phyloP scores from a whole-genome alignment of 2,888 invertebrate species.

The Drosophila demipolita region DNA sequence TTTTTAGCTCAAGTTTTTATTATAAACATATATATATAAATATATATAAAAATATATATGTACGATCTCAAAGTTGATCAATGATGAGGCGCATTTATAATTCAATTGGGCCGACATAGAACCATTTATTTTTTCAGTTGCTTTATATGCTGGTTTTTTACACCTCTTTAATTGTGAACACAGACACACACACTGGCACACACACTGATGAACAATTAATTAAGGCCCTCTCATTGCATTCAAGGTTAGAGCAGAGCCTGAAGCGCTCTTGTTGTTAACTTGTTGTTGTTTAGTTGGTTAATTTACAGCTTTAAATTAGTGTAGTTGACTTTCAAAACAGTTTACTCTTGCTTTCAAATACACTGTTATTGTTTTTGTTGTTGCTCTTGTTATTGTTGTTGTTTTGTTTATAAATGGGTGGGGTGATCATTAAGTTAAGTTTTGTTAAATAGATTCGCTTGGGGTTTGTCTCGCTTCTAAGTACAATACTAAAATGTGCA shows the following conservation, averaged over 20 bases:
- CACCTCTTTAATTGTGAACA: slow-evolving; percentile 68
- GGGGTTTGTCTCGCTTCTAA: slow-evolving; percentile 6
- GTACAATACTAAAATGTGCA: slow-evolving; percentile 14
- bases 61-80: slow-evolving; percentile 32
- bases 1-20: slow-evolving; percentile 39
- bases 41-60: background rate
- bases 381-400: background rate
- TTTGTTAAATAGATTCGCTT: slow-evolving; percentile 48
- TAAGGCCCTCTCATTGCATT: slow-evolving; percentile 79
- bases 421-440: slow-evolving; percentile 69
- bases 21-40: background rate
- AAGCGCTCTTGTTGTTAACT: slow-evolving; percentile 47
- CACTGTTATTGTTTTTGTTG: slow-evolving; percentile 35
- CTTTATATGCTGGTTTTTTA: slow-evolving; percentile 47
- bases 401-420: slow-evolving; percentile 57
- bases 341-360: slow-evolving; percentile 76
- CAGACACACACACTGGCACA: slow-evolving; percentile 25
- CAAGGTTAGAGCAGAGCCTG: slow-evolving; percentile 65
- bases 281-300: slow-evolving; percentile 70
- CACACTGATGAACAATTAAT: slow-evolving; percentile 62
- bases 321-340: slow-evolving; percentile 80
- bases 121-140: slow-evolving; percentile 26
- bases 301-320: slow-evolving; percentile 80
- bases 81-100: slow-evolving; percentile 56
- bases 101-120: slow-evolving; percentile 55